Evolutionary conservation across 2,888 invertebrate genomes (phyloP), one percentile per base, ranked within the genome.

Genomic region (Pandemis cinnamomeana): DNA sequence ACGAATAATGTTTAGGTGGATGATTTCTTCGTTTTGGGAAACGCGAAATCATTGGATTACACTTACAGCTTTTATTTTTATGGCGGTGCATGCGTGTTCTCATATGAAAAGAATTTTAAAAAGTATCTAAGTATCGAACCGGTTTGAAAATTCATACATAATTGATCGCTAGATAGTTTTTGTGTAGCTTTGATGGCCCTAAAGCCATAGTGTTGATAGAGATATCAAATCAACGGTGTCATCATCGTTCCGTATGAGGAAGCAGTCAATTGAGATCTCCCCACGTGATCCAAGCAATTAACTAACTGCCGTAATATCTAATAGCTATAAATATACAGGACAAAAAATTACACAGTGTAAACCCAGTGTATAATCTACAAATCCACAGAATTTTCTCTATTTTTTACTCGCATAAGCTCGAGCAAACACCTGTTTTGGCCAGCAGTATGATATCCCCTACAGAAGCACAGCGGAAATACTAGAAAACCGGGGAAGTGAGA

Each of bases 181-280:
- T 10, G 5, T 46, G 46, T 46, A 5, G 46, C 11, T 53, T 51
- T 51, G 6, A 55, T 20, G 7, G 20, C 15, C 15, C 55, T 20
- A 8, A 8, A 7, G 8, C 20, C 46, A 6, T 46, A 46, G 5
- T 62, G 62, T 42, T 11, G 63, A 48, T 67, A 62, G 36, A 13
- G 46, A 10, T 48, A 67, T 62, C n/a, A 63, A 20, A 55, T 20
- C 20, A 20, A 36, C 13, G 46, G n/a, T 61, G 5, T 42, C 42
- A 62, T 51, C 41, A 15, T 15, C n/a, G 5, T 51, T 48, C 63
- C 42, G 55, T 63, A 51, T 51, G 48, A 73, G 72, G 72, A 73
- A 69, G 72, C 71, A 8, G 13, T 66, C 67, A 75, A 75, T 75
- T 72, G 64, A 71, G 60, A 41, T n/a, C 42, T 68, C 13, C 71